A percentile compares a stretch with the other conserved stretches of the same genome.
These are phyloP conservation scores for Teleiodes luculella DNA, from an alignment of 2,888 invertebrate genomes.

Conservation along the genomic window DNA sequence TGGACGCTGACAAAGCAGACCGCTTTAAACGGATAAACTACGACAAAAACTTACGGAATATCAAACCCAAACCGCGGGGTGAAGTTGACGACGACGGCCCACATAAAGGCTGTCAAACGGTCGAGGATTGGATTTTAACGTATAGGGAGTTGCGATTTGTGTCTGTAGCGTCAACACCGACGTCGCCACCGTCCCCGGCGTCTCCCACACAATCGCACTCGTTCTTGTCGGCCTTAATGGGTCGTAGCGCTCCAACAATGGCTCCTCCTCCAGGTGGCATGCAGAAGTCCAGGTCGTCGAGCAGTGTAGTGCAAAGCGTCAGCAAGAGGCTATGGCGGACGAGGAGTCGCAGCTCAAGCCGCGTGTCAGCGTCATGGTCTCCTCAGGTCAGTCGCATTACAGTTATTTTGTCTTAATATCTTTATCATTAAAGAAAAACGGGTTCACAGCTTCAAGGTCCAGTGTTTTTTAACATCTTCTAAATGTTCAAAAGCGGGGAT, in stretches of 20 bases:
- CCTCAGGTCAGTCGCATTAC: constrained; percentile 86
- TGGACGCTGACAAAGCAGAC: constrained; percentile 88
- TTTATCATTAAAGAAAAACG: neutral
- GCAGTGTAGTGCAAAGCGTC: constrained; percentile 91
- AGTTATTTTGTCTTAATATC: constrained; percentile 26
- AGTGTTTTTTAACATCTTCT: too few relatives aligned
- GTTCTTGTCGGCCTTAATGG: constrained; percentile 61
- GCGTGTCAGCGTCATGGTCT: constrained; percentile 85
- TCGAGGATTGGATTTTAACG: constrained; percentile 84
- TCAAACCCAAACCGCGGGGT: constrained; percentile 86
- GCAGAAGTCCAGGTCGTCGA: constrained; percentile 94
- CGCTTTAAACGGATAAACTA: constrained; percentile 93
- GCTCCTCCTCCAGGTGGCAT: constrained; percentile 82
- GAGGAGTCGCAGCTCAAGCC: constrained; percentile 89
- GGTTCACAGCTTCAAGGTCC: too few relatives aligned
- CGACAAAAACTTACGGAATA: constrained; percentile 89
- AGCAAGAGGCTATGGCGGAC: constrained; percentile 92
- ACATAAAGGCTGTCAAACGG: constrained; percentile 87
- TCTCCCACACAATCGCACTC: constrained; percentile 69
- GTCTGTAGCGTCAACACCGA: constrained; percentile 64
- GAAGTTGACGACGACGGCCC: constrained; percentile 89
- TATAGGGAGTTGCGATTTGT: constrained; percentile 62
- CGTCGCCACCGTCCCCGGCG: constrained; percentile 74
- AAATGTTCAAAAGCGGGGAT: too few relatives aligned
- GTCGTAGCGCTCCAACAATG: constrained; percentile 52